These are phyloP conservation scores for Aphis gossypii DNA, from an alignment of 1,140 invertebrate species.

Conservation along the genomic window DNA sequence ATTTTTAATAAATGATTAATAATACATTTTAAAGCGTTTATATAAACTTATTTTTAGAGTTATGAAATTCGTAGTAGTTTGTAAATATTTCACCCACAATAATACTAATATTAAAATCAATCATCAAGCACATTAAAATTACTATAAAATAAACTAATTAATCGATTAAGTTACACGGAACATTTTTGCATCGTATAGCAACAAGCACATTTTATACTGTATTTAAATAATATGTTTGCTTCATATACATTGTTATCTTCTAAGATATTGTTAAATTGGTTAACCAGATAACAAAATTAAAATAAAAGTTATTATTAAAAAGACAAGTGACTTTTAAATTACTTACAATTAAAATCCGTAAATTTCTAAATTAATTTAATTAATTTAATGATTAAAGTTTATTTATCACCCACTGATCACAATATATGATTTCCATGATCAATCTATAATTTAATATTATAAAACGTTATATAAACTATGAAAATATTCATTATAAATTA, in stretches of 20 bases:
- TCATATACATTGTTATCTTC: neutral
- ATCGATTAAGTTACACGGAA: too few species aligned
- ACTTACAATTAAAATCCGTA: neutral
- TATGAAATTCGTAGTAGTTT: too few species aligned
- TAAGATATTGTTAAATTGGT: neutral
- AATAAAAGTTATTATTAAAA: neutral
- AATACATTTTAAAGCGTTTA: too few species aligned
- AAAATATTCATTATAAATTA: neutral
- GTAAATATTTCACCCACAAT: too few species aligned
- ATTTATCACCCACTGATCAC: neutral
- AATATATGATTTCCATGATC: neutral
- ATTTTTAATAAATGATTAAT: too few species aligned
- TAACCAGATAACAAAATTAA: neutral
- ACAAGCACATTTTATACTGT: too few species aligned
- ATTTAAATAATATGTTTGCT: too few species aligned
- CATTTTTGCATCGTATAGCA: too few species aligned
- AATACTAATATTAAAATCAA: too few species aligned
- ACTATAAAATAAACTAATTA: too few species aligned
- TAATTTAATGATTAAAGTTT: neutral
- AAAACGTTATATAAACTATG: neutral
- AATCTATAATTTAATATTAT: neutral
- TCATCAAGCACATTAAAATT: too few species aligned
- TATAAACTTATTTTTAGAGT: too few species aligned
- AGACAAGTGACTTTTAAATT: neutral
- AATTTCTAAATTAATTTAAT: neutral